Percentiles rank a stretch among this genome's conserved stretches.
Conservation (phyloP, 2,888 invertebrate genomes). For the Tridacna crocea region DNA sequence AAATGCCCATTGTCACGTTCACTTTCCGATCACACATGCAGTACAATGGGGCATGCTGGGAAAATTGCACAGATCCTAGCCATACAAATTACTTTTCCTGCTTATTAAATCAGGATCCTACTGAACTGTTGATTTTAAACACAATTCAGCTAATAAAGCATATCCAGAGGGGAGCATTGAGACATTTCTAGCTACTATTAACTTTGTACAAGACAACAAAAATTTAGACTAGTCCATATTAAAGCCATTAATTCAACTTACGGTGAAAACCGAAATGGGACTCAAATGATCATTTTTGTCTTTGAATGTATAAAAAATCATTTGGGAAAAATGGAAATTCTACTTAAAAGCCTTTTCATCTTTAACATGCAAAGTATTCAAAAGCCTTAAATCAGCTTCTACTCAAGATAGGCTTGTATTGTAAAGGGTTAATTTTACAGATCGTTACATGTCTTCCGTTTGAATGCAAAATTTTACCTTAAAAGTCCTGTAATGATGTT, state of each 20-base stretch:
- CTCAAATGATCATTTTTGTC: too few relatives aligned
- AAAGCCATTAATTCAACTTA: too few relatives aligned
- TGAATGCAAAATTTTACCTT: conserved; percentile 12
- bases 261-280: too few relatives aligned
- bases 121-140: conserved; percentile 29
- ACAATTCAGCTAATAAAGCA: conserved; percentile 21
- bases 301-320: too few relatives aligned
- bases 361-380: too few relatives aligned
- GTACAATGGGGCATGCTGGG: background rate
- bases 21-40: background rate
- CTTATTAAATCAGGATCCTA: conserved; percentile 2
- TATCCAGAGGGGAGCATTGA: conserved; percentile 12
- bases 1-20: background rate
- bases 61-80: background rate
- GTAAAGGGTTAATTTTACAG: conserved; percentile 7
- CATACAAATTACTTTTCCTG: background rate
- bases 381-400: too few relatives aligned
- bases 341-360: too few relatives aligned
- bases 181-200: background rate
- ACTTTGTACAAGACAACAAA: too few relatives aligned
- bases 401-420: too few relatives aligned
- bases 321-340: too few relatives aligned
- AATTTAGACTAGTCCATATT: too few relatives aligned
- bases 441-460: conserved; percentile 6
- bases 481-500: conserved; percentile 18